Conservation (phyloP, 2,797 vertebrate genomes). For the Pelochelys cantorii region DNA sequence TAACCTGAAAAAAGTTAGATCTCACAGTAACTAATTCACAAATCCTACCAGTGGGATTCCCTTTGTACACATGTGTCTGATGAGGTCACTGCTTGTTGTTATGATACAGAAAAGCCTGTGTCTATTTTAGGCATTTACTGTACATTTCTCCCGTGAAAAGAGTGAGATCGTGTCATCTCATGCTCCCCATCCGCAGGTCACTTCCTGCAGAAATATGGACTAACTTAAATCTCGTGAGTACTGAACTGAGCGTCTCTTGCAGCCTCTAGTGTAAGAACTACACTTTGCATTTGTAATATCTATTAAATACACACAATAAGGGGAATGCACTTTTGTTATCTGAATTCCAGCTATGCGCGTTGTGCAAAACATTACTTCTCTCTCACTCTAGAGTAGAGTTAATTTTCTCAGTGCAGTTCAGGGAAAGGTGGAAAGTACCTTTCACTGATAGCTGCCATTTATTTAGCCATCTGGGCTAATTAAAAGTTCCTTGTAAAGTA, state of each 20-base stretch:
- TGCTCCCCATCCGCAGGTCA: constrained; percentile 99
- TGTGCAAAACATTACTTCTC: constrained; percentile 70
- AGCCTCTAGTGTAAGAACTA: constrained; percentile 87
- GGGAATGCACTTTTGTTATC: constrained; percentile 60
- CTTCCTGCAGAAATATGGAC: constrained; percentile 99
- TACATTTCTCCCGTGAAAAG: constrained; percentile 99
- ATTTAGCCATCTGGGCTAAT: constrained; percentile 39
- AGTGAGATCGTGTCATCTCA: constrained; percentile 99
- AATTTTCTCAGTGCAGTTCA: constrained; percentile 52
- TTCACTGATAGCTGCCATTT: constrained; percentile 55
- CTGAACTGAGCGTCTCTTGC: constrained; percentile 93
- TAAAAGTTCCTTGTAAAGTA: constrained; percentile 47
- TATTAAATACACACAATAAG: constrained; percentile 73
- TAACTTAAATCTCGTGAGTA: constrained; percentile 99
- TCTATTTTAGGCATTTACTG: constrained; percentile 99
- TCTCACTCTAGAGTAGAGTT: constrained; percentile 56
- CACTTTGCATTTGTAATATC: constrained; percentile 82
- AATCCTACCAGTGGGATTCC: constrained; percentile 83
- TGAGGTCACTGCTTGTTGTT: constrained; percentile 97
- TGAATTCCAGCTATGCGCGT: constrained; percentile 52
- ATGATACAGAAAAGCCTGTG: constrained; percentile 99
- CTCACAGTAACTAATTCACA: constrained; percentile 83
- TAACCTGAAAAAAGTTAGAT: constrained; percentile 79
- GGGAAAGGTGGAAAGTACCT: constrained; percentile 66
- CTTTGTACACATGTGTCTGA: constrained; percentile 87